Evolutionary conservation across 1,140 invertebrate species (phyloP).

Genomic region (Hermatobates lingyangjiaoensis): DNA sequence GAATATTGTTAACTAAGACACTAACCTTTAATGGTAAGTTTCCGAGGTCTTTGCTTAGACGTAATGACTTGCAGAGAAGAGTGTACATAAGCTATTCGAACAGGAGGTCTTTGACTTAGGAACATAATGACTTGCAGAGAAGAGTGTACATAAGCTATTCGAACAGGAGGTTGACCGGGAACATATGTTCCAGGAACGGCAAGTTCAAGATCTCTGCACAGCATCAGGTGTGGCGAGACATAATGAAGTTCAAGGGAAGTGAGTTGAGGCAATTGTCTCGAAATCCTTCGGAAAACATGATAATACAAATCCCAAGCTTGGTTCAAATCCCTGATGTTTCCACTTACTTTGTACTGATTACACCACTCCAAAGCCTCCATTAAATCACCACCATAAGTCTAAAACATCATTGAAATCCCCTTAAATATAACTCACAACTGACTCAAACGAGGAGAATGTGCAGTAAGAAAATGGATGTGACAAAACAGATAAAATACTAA

Average conservation of each 20-base stretch:
- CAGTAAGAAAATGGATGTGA: too few relatives aligned
- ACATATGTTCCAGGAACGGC: slow-evolving; percentile 92
- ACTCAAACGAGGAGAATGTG: too few relatives aligned
- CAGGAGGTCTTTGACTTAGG: too few relatives aligned
- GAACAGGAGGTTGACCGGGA: slow-evolving; percentile 65
- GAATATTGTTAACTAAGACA: too few relatives aligned
- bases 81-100: slow-evolving; percentile 76
- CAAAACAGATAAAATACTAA: too few relatives aligned
- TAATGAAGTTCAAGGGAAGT: slow-evolving; percentile 83
- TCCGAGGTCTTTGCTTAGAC: slow-evolving; percentile 91
- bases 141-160: slow-evolving; percentile 74
- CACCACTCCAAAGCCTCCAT: slow-evolving; percentile 91
- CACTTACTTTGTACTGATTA: slow-evolving; percentile 61
- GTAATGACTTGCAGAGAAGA: slow-evolving; percentile 77
- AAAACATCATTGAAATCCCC: slow-evolving; percentile 7
- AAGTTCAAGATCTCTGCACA: slow-evolving; percentile 78
- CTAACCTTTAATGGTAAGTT: slow-evolving; percentile 71
- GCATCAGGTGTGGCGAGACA: slow-evolving; percentile 78
- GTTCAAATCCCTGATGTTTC: slow-evolving; percentile 77
- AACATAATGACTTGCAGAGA: slow-evolving; percentile 79
- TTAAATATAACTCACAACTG: too few relatives aligned
- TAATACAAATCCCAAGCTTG: slow-evolving; percentile 99
- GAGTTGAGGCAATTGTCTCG: slow-evolving; percentile 77
- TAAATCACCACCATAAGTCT: slow-evolving; percentile 82
- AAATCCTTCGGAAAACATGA: slow-evolving; percentile 89